Conservation (phyloP, 2,888 invertebrate genomes). For the Metopia argyrocephala region DNA sequence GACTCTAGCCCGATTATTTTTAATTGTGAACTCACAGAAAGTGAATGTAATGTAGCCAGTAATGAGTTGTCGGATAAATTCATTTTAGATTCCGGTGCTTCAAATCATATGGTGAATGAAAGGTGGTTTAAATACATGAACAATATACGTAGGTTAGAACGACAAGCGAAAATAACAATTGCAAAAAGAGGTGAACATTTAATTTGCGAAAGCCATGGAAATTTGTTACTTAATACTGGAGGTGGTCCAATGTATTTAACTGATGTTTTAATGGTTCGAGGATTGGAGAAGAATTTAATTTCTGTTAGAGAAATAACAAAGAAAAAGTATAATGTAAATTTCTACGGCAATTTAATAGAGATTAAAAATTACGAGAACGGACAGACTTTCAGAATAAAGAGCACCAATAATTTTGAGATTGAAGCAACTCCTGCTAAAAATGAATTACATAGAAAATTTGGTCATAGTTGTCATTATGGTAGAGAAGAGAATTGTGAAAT, state of each 20-base stretch:
- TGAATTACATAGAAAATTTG: conserved; percentile 16
- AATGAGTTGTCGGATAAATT: too few species aligned
- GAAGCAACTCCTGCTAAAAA: background rate
- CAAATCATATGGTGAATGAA: conserved; percentile 11
- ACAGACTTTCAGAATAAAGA: conserved; percentile 14
- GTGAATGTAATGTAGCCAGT: too few species aligned
- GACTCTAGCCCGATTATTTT: too few species aligned
- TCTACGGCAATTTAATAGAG: conserved; percentile 6
- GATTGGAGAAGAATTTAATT: conserved; percentile 36
- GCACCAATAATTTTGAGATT: conserved; percentile 17
- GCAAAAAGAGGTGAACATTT: conserved; percentile 17
- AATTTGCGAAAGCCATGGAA: too few species aligned
- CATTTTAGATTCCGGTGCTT: too few species aligned
- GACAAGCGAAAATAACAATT: background rate
- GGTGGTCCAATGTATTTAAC: conserved; percentile 23
- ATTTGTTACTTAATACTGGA: background rate
- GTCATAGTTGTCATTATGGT: conserved; percentile 10
- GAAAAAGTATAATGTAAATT: conserved; percentile 19
- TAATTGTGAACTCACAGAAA: too few species aligned
- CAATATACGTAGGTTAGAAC: background rate
- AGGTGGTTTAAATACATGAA: conserved; percentile 21
- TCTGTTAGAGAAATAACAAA: conserved; percentile 23
- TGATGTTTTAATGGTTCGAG: conserved; percentile 20
- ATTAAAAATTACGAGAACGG: conserved; percentile 16
- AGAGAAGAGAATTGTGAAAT: conserved; percentile 11